Evolutionary conservation across 2,797 vertebrate species (phyloP), one percentile per base, ranked within the genome.

Genomic region (Hemibagrus guttatus): DNA sequence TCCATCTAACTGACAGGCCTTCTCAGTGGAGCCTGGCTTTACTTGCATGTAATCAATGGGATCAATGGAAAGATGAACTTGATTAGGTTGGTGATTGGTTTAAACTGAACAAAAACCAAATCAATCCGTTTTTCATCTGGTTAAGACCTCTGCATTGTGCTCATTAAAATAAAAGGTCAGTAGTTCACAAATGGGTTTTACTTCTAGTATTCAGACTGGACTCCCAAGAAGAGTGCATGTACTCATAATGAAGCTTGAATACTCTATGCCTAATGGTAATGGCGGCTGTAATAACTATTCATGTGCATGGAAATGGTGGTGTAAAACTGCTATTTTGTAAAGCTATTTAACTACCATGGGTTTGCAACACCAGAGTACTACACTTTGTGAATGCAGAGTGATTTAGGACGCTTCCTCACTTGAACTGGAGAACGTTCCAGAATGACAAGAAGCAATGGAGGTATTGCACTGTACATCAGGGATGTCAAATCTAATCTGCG

Each of bases 11-110:
- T 66, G 80, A 64, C 89, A 78, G 75, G 52, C 42, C 75, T 69
- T 81, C 56, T 74, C 76, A 35, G 56, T 75, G 49, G 8, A 49
- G 46, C 28, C 28, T 19, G 8, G 11, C 54, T 8, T 26, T 49
- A 85, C 88, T 85, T 75, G 84, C 85, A 84, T 82, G 11, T 83
- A 85, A 91, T 92, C 76, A 78, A 84, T 84, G 4, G 31, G 23
- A 84, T 74, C 3, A 80, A 91, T 84, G 49, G 31, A 89, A 78
- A 75, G 84, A 81, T 85, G 64, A 81, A 88, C 87, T 87, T 81
- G n/a, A 83, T 76, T 54, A 42, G 78, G 46, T 13, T 31, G 84
- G 35, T n/a, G 81, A 88, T 88, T 21, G 83, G 66, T 80, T 88
- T 68, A 85, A 76, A 74, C 63, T 42, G 84, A 76, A 81, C 5